These are phyloP conservation scores for Nymphalis c-album DNA, from an alignment of 2,888 invertebrate species.

Conservation along the genomic window DNA sequence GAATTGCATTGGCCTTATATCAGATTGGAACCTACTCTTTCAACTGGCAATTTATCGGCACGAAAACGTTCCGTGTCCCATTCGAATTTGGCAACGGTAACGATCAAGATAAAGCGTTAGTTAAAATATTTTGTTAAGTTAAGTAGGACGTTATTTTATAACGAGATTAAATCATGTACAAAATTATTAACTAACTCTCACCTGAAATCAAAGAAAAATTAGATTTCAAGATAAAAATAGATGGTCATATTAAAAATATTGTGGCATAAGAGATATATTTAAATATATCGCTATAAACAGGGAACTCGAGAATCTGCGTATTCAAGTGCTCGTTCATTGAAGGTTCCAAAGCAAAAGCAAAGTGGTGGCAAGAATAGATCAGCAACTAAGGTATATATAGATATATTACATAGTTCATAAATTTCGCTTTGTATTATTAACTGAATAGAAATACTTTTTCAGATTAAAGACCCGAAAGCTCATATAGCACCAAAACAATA, in stretches of 20 bases:
- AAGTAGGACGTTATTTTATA: neutral
- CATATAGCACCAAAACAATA: slow-evolving; percentile 52
- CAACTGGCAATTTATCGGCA: neutral
- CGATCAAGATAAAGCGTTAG: neutral
- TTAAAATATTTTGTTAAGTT: slow-evolving; percentile 5
- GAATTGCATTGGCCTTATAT: slow-evolving; percentile 73
- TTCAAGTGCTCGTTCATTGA: slow-evolving; percentile 43
- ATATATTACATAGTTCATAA: neutral
- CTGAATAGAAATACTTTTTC: slow-evolving; percentile 31
- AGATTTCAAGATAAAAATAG: too few species aligned
- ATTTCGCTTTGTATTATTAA: neutral
- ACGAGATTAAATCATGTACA: too few species aligned
- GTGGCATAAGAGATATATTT: too few species aligned
- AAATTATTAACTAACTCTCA: too few species aligned
- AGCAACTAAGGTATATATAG: slow-evolving; percentile 45
- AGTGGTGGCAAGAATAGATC: slow-evolving; percentile 45
- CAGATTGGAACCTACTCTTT: slow-evolving; percentile 47
- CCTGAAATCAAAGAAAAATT: too few species aligned
- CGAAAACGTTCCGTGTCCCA: slow-evolving; percentile 47
- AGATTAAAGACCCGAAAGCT: slow-evolving; percentile 44
- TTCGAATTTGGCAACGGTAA: slow-evolving; percentile 43
- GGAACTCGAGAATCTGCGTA: slow-evolving; percentile 21
- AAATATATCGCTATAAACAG: slow-evolving; percentile 11
- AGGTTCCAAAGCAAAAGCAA: slow-evolving; percentile 31
- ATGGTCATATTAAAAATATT: too few species aligned